phyloP scores from a whole-genome alignment of 2,888 invertebrate genomes.

The Trissolcus brochymenae region DNA sequence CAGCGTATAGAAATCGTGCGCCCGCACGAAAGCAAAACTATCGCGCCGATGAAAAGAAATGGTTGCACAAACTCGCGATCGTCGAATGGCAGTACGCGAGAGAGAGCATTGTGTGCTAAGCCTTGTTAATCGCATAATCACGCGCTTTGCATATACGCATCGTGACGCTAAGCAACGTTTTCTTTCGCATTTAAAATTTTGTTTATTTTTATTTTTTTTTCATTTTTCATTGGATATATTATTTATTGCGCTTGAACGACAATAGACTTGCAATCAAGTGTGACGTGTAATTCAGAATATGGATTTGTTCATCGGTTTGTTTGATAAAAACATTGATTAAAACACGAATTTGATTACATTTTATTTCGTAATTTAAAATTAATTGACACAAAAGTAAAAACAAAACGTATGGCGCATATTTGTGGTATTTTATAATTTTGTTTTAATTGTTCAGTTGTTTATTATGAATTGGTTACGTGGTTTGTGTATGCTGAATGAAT shows the following conservation, averaged over 20 bases:
- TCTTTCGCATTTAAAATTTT: neutral
- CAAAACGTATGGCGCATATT: too few species aligned
- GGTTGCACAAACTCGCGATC: constrained; percentile 9
- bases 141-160: constrained; percentile 28
- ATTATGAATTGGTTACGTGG: too few species aligned
- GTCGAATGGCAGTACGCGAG: constrained; percentile 5
- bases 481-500: too few species aligned
- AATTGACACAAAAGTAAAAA: too few species aligned
- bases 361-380: too few species aligned
- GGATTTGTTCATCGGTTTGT: constrained; percentile 5
- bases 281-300: constrained; percentile 8
- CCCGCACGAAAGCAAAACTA: constrained; percentile 25
- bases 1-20: constrained; percentile 18
- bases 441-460: too few species aligned
- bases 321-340: too few species aligned
- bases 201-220: neutral
- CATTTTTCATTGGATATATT: neutral
- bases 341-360: too few species aligned
- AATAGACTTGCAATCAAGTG: constrained; percentile 9
- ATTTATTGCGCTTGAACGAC: constrained; percentile 12
- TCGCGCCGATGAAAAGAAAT: constrained; percentile 12
- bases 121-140: constrained; percentile 29
- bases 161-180: constrained; percentile 9
- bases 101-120: constrained; percentile 33
- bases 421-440: too few species aligned